Evolutionary conservation across 2,113 vertebrate species (phyloP), one percentile per base, ranked within the genome.

Genomic region (Clupea harengus): DNA sequence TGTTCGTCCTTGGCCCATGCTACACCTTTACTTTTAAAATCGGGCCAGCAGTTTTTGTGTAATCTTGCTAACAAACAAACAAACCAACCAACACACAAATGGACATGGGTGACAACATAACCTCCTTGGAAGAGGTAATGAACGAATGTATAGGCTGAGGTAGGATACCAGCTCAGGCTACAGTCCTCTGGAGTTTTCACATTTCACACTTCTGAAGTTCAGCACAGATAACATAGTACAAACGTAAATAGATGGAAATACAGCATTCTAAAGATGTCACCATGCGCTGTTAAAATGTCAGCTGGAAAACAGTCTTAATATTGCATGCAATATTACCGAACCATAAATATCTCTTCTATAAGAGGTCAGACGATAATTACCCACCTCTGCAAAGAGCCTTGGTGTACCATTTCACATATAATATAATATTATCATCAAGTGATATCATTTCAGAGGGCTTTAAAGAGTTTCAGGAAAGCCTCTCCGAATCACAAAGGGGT

Each of bases 371-470:
- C 10, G 13, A 78, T 78, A 78, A 78, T 78, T 32, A 78, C 28
- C 20, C 28, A 78, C 72, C 32, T 78, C 32, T 15, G 15, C 28
- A 78, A 78, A 78, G 72, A 39, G 4, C 28, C 72, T 39, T 28
- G 39, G 72, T 32, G 72, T 39, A 15, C 28, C 72, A 39, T 78
- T 78, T 78, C 15, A 78, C 11, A 17, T 15, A 17, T 15, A 78
- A 17, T 78, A 78, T 78, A 78, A 17, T 78, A 78, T 78, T 78
- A 78, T 32, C 72, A 44, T 39, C 72, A 39, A 78, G 72, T 39
- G 72, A 78, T 44, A 32, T 39, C 72, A 78, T 78, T 78, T 78
- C 25, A 78, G 28, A 78, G 32, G 72, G 32, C 28, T 78, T 44
- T 78, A 39, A 78, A 13, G 72, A 28, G 13, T 32, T 32, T 15